Percentiles rank a stretch among this genome's conserved stretches.
Evolutionary conservation across 2,113 vertebrate species (phyloP).

Genomic region (Sciurus niger): DNA sequence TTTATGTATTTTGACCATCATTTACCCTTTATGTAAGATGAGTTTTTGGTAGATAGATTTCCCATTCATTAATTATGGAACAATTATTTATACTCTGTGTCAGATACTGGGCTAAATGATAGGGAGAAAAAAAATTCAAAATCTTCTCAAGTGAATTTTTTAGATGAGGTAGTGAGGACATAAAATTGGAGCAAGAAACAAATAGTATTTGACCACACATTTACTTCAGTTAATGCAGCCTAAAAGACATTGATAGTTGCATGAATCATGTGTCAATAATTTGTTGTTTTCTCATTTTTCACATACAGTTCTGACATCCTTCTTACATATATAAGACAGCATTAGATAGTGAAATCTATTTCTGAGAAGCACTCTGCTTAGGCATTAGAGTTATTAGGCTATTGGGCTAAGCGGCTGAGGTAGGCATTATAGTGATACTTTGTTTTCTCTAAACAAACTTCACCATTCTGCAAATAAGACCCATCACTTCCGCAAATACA

Average conservation of each 20-base stretch:
- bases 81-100: no score
- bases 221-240: not conserved
- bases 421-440: not conserved
- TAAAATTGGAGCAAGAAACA: not conserved
- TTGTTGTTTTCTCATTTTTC: not conserved
- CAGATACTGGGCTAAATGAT: no score
- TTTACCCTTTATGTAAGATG: not conserved
- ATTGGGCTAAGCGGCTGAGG: not conserved
- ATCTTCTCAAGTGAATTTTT: not conserved
- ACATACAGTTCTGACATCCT: not conserved
- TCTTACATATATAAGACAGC: not conserved
- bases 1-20: not conserved
- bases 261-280: not conserved
- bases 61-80: no score
- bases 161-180: not conserved
- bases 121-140: not conserved
- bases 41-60: not conserved
- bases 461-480: not conserved
- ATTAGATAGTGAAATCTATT: not conserved
- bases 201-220: not conserved
- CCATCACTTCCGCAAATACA: not conserved
- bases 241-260: not conserved
- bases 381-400: not conserved
- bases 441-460: not conserved
- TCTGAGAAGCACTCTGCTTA: not conserved